Conservation (phyloP, 2,888 invertebrate species). For the Nomada lathburiana region DNA sequence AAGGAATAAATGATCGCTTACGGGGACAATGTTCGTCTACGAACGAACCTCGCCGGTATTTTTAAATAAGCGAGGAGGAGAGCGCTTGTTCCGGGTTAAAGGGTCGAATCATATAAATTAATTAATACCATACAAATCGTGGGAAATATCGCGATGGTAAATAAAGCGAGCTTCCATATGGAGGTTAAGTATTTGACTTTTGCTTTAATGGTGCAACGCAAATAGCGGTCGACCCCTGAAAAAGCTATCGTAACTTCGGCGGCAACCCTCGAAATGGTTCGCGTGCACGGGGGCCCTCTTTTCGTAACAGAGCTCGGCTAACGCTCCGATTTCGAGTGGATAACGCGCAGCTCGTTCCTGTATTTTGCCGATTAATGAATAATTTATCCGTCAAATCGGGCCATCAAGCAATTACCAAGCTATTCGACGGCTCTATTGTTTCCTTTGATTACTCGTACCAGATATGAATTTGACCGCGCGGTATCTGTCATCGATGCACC, state of each 20-base stretch:
- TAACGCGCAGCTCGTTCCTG: slow-evolving; percentile 65
- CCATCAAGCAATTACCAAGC: slow-evolving; percentile 21
- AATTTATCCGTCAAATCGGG: slow-evolving; percentile 73
- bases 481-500: neutral
- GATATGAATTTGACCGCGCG: neutral
- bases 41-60: neutral
- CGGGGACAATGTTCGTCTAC: neutral
- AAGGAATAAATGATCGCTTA: neutral
- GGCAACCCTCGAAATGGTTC: slow-evolving; percentile 64
- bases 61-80: neutral
- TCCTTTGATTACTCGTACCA: neutral
- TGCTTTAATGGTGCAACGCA: slow-evolving; percentile 42
- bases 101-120: neutral
- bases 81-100: slow-evolving; percentile 12
- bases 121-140: slow-evolving; percentile 38
- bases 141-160: slow-evolving; percentile 47
- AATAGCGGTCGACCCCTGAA: slow-evolving; percentile 52
- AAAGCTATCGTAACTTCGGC: slow-evolving; percentile 41
- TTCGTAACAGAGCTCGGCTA: slow-evolving; percentile 40
- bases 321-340: slow-evolving; percentile 74
- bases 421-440: slow-evolving; percentile 6
- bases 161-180: slow-evolving; percentile 37
- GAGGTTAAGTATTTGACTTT: slow-evolving; percentile 60
- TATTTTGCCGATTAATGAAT: slow-evolving; percentile 77
- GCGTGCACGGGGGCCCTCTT: slow-evolving; percentile 71